Conservation (phyloP, 2,113 vertebrate species). For the Rhabdomys dilectus region DNA sequence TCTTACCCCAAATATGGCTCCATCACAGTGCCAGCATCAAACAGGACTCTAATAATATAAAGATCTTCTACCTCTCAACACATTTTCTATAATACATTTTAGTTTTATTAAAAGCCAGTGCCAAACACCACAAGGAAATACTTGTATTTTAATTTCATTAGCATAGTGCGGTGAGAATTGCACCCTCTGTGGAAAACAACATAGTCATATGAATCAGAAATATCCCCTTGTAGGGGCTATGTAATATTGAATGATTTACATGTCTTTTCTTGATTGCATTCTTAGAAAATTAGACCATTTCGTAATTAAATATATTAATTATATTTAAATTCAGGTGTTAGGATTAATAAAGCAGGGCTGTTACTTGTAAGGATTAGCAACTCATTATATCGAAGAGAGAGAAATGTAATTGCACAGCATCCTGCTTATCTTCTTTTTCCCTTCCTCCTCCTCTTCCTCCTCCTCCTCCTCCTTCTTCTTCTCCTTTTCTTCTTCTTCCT, state of each 20-base stretch:
- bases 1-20: not conserved
- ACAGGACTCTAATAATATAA: not conserved
- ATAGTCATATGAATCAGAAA: not conserved
- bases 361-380: not conserved
- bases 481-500: rapidly evolving
- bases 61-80: not conserved
- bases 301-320: not conserved
- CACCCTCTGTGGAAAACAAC: not conserved
- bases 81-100: not conserved
- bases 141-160: not conserved
- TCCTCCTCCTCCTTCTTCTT: not conserved
- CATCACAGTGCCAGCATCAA: not conserved
- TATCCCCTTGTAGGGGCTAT: not conserved
- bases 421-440: not conserved
- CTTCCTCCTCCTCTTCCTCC: not conserved
- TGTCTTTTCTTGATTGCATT: not conserved
- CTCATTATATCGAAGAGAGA: not conserved
- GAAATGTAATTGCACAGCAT: not conserved
- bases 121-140: not conserved
- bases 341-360: not conserved
- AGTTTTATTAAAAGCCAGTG: not conserved
- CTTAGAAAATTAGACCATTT: not conserved
- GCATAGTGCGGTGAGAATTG: not conserved
- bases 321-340: not conserved
- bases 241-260: not conserved